Evolutionary conservation across 2,888 invertebrate species (phyloP).

Genomic region (Theodoxus fluviatilis): DNA sequence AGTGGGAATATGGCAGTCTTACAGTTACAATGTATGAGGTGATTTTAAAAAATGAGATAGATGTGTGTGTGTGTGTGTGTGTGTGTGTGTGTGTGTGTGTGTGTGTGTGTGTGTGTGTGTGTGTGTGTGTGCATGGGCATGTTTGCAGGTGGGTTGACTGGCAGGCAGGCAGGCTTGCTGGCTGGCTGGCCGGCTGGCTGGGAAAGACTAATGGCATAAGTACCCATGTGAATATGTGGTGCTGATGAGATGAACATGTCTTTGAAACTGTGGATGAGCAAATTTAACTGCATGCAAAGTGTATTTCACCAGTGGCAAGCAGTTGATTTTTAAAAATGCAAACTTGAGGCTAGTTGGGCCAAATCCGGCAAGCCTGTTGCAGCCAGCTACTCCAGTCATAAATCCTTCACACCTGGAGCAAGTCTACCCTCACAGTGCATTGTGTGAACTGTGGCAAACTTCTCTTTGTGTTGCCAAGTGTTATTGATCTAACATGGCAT

Average conservation of each 20-base stretch:
- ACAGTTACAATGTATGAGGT: neutral
- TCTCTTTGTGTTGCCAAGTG: no score
- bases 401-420: no score
- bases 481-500: no score
- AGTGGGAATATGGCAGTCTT: no score
- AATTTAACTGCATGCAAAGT: neutral
- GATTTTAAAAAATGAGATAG: neutral
- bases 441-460: no score
- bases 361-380: no score
- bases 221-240: neutral
- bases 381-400: no score
- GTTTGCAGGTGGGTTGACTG: neutral
- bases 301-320: neutral
- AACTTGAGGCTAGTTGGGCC: no score
- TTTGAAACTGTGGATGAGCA: neutral
- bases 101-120: conserved; percentile 11
- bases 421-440: no score
- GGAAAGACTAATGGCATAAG: neutral
- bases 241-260: neutral
- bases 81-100: conserved; percentile 14
- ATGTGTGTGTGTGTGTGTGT: conserved; percentile 14
- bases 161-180: no score
- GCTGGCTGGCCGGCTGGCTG: no score
- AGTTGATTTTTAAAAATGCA: no score
- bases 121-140: conserved; percentile 1